Conservation (phyloP, 2,888 invertebrate genomes). For the Ormyrus thymus region DNA sequence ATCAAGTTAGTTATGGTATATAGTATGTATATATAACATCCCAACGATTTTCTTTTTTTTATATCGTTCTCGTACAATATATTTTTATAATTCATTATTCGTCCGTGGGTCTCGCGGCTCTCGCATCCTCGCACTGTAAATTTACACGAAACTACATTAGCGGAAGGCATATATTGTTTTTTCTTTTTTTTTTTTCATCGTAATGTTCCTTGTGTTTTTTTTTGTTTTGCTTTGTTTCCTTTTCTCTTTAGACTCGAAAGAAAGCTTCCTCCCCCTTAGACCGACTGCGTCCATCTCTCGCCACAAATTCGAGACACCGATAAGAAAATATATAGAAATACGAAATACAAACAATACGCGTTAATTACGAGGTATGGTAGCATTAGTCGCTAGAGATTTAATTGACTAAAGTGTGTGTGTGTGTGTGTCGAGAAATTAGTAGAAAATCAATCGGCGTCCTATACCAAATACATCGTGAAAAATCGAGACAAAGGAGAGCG, state of each 20-base stretch:
- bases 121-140: constrained; percentile 36
- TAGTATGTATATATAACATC: constrained; percentile 38
- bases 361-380: background rate
- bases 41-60: constrained; percentile 23
- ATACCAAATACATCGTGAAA: too few species aligned
- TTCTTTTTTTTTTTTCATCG: constrained; percentile 4
- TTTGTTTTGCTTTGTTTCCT: background rate
- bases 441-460: too few species aligned
- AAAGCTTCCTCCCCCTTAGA: background rate
- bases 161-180: constrained; percentile 55
- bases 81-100: constrained; percentile 22
- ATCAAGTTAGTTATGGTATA: constrained; percentile 41
- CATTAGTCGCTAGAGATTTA: too few species aligned
- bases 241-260: background rate
- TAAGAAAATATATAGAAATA: background rate
- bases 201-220: background rate
- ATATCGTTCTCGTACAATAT: constrained; percentile 30
- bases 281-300: constrained; percentile 3
- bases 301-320: constrained; percentile 33
- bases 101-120: background rate
- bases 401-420: too few species aligned
- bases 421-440: too few species aligned
- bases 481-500: too few species aligned
- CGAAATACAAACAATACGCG: background rate
- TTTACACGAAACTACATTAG: constrained; percentile 53